Base-by-base conservation (phyloP, 2,888 invertebrate species). In the Sphaeridia pumilis region DNA sequence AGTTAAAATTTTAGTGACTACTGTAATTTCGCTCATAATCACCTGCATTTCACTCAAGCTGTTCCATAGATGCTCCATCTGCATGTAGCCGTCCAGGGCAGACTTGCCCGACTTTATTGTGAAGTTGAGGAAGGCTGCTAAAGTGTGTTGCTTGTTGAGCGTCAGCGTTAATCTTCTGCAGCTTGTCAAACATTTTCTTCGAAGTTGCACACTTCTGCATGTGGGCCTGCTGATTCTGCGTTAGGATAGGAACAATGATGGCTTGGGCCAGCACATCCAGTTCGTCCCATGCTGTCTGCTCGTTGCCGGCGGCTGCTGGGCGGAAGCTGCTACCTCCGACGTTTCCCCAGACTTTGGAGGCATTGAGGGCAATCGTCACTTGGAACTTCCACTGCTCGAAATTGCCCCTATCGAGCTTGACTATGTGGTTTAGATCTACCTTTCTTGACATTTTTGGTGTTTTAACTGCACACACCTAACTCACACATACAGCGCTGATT, bases 331-430 rank as follows among this genome's bases (percentile, higher is more conserved):
- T 10, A 4, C 38, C 38, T 4, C 4, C 5, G 17, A 38, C 38
- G 5, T 17, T n/a, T 4, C n/a, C 38, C 5, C 5, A 38, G 7
- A 38, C 5, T 38, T n/a, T 38, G n/a, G n/a, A 17, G 5, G 38
- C 5, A 7, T 38, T 4, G 4, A 38, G 38, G 4, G 5, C 20
- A 4, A 38, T n/a, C 5, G 38, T 10, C 17, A 38, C n/a, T 38
- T 38, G 38, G n/a, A 38, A 38, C n/a, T 38, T 38, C 38, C 38
- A 38, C 38, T n/a, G n/a, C 5, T 38, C n/a, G 20, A 10, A 38
- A 38, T 38, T 38, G 5, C 17, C 4, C 4, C 38, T 21, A 38
- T 4, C n/a, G 5, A 38, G 20, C 20, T 38, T 38, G n/a, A n/a
- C n/a, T n/a, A n/a, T n/a, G n/a, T n/a, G n/a, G n/a, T n/a, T n/a